A percentile compares a stretch with the other conserved stretches of the same genome.
Conservation (phyloP, 1,140 invertebrate species). For the Phymastichus coffea region DNA sequence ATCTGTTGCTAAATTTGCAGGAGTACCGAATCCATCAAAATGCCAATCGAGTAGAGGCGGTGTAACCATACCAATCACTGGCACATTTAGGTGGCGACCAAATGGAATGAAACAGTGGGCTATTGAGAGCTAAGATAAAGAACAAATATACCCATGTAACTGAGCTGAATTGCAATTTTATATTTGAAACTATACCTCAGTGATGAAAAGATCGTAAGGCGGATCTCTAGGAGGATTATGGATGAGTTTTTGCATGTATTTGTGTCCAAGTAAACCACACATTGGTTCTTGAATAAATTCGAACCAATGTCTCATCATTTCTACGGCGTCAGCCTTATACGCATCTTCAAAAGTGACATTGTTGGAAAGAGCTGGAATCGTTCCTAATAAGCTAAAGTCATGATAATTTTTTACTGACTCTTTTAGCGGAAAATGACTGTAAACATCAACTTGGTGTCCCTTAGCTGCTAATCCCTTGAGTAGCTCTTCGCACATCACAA, state of each 20-base stretch:
- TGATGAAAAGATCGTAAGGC: slow-evolving; percentile 30
- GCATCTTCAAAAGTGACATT: too few relatives aligned
- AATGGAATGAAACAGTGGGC: slow-evolving; percentile 9
- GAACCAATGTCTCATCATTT: background rate
- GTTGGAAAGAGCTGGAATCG: too few relatives aligned
- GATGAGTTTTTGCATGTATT: slow-evolving; percentile 24
- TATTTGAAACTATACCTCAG: slow-evolving; percentile 24
- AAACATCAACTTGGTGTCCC: slow-evolving; percentile 51
- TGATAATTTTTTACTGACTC: slow-evolving; percentile 43
- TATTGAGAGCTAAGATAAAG: slow-evolving; percentile 4
- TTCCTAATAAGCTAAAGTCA: slow-evolving; percentile 36
- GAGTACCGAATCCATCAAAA: background rate
- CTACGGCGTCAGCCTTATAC: slow-evolving; percentile 3
- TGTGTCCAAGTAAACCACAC: slow-evolving; percentile 25
- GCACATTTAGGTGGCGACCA: slow-evolving; percentile 21
- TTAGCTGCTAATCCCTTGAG: slow-evolving; percentile 44
- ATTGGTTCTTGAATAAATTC: slow-evolving; percentile 15
- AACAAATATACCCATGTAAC: background rate
- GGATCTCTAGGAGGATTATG: slow-evolving; percentile 26
- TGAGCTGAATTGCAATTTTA: background rate
- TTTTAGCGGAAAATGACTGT: slow-evolving; percentile 46
- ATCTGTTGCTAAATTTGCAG: slow-evolving; percentile 6
- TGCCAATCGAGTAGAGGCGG: slow-evolving; percentile 5
- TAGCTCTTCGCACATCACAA: slow-evolving; percentile 40
- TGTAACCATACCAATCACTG: slow-evolving; percentile 16